Evolutionary conservation across 2,888 invertebrate species (phyloP), one percentile per base, ranked within the genome.

Genomic region (Siphlonurus alternatus): DNA sequence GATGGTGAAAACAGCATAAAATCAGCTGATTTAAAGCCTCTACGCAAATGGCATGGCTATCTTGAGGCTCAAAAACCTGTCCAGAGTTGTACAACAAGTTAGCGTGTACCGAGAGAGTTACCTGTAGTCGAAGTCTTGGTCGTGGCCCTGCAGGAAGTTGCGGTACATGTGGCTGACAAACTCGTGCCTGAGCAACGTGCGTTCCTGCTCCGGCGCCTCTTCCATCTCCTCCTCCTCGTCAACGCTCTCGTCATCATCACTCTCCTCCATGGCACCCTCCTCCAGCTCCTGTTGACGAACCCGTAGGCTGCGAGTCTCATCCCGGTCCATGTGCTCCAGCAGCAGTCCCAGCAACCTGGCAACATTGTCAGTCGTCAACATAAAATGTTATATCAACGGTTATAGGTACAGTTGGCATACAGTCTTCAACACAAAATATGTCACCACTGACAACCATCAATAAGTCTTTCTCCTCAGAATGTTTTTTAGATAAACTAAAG

Each of bases 161-260:
- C 86, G 83, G 72, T 88, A 89, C 92, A 94, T 93, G 68, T 87
- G 83, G 59, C 87, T 86, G 5, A 87, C 75, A 74, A 94, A 94
- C 75, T 95, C 94, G 71, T 89, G 83, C 65, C 83, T 80, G 1
- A 93, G 75, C 59, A 91, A 74, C 66, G 81, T 78, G 67, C 74
- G 77, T 67, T 78, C 76, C 24, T 73, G 73, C 20, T 74, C 73
- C 59, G 73, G 67, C n/a, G 73, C 65, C 75, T 70, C 70, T 54
- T 68, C 66, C 64, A 71, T 72, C 59, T 73, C 71, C 61, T 65
- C 67, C 61, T 62, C 22, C 69, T 74, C 70, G 54, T 70, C 71
- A n/a, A 67, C 66, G 61, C 71, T 71, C 51, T 71, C 70, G 64
- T 67, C 67, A 65, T 71, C 70, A 65, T 68, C 68, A 68, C 69